Base-by-base conservation (phyloP, 2,888 invertebrate species). In the Drosophila subsilvestris region DNA sequence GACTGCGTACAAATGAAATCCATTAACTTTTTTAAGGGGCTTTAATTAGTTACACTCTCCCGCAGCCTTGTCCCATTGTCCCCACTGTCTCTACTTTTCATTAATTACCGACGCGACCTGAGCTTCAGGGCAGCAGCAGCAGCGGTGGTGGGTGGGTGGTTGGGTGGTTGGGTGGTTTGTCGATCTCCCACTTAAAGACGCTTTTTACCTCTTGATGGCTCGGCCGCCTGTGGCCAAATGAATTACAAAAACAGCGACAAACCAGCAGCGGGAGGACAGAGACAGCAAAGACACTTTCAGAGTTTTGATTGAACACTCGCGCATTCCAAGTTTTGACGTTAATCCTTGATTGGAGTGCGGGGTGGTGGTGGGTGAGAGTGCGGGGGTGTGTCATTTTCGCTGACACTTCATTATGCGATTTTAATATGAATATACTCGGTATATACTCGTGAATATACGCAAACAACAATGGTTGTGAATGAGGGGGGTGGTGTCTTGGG, bases 321-420 rank as follows among this genome's bases (percentile, higher is more conserved):
- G 76, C 74, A 72, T 76, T 80, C 78, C 72, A 86, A 85, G 78
- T 84, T 84, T 80, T 86, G 85, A 86, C 86, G 86, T 77, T 80
- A 80, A 85, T 85, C 86, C 86, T 82, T 81, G 80, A 80, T 80
- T 75, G 70, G 66, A 55, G 27, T 3, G n/a, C n/a, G n/a, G n/a
- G 22, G 22, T 22, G 22, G 20, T 20, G n/a, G 4, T 22, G n/a
- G 10, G 5, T 4, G 42, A 9, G 1, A 5, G 22, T 8, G 53
- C 8, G 29, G 7, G 44, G 43, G 22, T 51, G 59, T 55, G 54
- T 69, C 79, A 74, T 69, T 79, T 86, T 77, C 63, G 84, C 85
- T 86, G 85, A 84, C 85, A 85, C 84, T 86, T 86, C 81, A 85
- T 85, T 85, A 86, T 84, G 78, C 77, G 85, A 86, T 86, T 81